Conservation (phyloP, 2,113 vertebrate genomes). For the Mastomys coucha region DNA sequence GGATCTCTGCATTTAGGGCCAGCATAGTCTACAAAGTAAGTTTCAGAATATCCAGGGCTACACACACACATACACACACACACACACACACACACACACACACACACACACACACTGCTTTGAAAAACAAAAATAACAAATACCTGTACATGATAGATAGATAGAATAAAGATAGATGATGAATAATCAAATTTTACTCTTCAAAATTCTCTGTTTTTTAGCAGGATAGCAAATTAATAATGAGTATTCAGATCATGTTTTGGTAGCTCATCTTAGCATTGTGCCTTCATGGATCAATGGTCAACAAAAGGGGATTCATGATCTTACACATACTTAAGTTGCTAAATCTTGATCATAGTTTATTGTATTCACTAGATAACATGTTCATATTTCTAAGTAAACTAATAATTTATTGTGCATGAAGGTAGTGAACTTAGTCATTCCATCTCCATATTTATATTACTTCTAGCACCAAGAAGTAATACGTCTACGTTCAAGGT, state of each 20-base stretch:
- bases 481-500: no score
- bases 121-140: background rate
- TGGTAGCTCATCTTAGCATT: background rate
- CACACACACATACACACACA: no score
- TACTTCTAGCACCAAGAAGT: background rate
- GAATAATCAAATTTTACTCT: constrained; percentile 19
- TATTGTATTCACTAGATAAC: background rate
- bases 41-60: background rate
- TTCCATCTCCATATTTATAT: background rate
- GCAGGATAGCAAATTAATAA: background rate
- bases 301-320: background rate
- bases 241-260: background rate
- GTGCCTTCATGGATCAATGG: background rate
- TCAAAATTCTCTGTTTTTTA: constrained; percentile 2
- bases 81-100: no score
- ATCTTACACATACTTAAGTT: background rate
- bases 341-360: background rate
- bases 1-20: background rate
- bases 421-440: background rate
- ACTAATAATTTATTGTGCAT: background rate
- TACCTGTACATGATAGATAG: background rate
- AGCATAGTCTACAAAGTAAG: background rate
- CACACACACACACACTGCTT: background rate
- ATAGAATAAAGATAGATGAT: background rate
- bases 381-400: background rate